Conservation (phyloP, 2,113 vertebrate genomes). For the Heterotilapia buettikoferi region DNA sequence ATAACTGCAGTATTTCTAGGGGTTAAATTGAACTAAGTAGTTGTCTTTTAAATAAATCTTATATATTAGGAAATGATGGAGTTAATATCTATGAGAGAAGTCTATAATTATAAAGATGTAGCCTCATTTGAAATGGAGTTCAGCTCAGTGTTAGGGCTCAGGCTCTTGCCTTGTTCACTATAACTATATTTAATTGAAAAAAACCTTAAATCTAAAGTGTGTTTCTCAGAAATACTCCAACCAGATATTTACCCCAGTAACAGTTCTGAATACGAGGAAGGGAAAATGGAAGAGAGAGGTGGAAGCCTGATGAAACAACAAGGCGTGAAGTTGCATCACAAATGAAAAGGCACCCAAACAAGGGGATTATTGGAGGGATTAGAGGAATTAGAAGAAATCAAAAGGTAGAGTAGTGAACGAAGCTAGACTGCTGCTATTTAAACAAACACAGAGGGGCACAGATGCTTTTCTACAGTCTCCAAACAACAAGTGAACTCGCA, state of each 20-base stretch:
- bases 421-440: not conserved
- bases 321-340: not conserved
- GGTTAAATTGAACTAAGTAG: not conserved
- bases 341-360: not conserved
- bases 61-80: not conserved
- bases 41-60: not conserved
- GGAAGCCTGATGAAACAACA: not conserved
- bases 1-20: not conserved
- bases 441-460: not conserved
- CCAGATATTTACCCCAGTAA: not conserved
- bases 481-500: not conserved
- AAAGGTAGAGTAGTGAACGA: not conserved
- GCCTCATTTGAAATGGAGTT: not conserved
- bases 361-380: not conserved
- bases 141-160: not conserved
- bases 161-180: rapidly evolving
- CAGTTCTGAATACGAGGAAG: not conserved
- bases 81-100: not conserved
- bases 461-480: not conserved
- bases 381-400: not conserved
- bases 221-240: not conserved
- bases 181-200: not conserved
- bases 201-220: not conserved
- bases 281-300: not conserved
- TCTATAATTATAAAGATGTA: not conserved